Base-by-base conservation (phyloP, 2,797 vertebrate genomes). In the Myiothlypis chrysogaster region DNA sequence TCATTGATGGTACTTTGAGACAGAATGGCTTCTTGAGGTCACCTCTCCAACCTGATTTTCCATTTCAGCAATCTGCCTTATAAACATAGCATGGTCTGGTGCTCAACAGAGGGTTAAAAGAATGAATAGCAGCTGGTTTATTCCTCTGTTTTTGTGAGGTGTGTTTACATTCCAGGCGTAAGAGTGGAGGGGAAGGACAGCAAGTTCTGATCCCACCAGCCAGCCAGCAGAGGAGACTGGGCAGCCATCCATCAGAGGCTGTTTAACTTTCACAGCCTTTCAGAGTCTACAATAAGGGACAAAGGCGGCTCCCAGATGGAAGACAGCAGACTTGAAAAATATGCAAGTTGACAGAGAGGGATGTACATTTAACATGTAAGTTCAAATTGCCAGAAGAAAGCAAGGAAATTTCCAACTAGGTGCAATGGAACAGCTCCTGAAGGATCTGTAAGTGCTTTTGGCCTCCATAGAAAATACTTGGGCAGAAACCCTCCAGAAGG, bases 151-250 rank as follows among this genome's bases (percentile, higher is more conserved):
- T 96, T 93, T 46, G 65, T 90, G 83, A 93, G 90, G 77, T 94
- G 83, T 94, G 89, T 96, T 96, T 97, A 95, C 95, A 96, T 97
- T 96, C 94, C 95, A 94, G 60, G 57, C 9, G 0, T 82, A 88
- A 96, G 80, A 93, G 85, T 94, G 91, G 53, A 94, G 83, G 65
- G 76, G 73, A 93, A 96, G 85, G 91, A 95, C 94, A 91, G 85
- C 6, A 3, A 94, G 86, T 96, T 89, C 91, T 95, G 85, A 93
- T 94, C 86, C 77, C 93, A 93, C 89, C 77, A 94, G 95, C 41
- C 92, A 95, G 92, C 34, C 80, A 87, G 66, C 19, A 0, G 60
- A 93, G 73, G 70, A 95, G 94, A 83, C 59, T 1, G 37, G 94
- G 93, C 93, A 96, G 87, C 30, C 71, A 87, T 94, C 95, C 94